Evolutionary conservation across 2,888 invertebrate species (phyloP).

Genomic region (Tuta absoluta): DNA sequence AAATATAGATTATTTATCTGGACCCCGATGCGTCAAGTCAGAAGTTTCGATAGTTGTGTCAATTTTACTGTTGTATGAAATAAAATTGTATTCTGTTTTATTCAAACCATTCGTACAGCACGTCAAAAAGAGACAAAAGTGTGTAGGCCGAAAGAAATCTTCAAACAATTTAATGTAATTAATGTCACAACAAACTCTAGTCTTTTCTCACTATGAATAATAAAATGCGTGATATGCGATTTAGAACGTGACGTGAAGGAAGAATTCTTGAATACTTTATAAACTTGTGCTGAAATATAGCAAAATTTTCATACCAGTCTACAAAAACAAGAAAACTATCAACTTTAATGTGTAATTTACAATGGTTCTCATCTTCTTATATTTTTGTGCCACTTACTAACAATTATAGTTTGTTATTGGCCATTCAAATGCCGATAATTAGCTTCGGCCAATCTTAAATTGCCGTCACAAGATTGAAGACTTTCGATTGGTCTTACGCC

Average conservation of each 20-base stretch:
- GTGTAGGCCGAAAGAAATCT: background rate
- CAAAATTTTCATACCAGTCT: no score
- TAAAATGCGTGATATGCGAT: slow-evolving; percentile 69
- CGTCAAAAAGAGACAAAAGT: background rate
- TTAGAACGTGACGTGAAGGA: slow-evolving; percentile 70
- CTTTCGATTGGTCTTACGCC: no score
- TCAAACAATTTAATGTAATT: background rate
- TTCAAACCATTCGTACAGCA: no score
- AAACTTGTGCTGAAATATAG: slow-evolving; percentile 59
- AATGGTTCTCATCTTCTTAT: slow-evolving; percentile 38
- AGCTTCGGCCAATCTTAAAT: no score
- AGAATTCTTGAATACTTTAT: slow-evolving; percentile 47
- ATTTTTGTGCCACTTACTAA: background rate
- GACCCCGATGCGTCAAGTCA: no score
- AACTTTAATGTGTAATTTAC: no score
- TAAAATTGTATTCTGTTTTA: no score
- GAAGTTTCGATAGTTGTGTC: no score
- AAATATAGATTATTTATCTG: no score
- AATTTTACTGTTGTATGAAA: no score
- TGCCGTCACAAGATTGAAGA: no score
- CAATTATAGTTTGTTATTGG: background rate
- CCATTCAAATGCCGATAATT: background rate
- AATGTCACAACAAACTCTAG: slow-evolving; percentile 47
- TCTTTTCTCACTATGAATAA: slow-evolving; percentile 42
- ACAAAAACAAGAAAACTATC: no score